A percentile compares a stretch with the other conserved stretches of the same genome.
Evolutionary conservation across 1,140 invertebrate genomes (phyloP).

Genomic region (Chymomyza costata): DNA sequence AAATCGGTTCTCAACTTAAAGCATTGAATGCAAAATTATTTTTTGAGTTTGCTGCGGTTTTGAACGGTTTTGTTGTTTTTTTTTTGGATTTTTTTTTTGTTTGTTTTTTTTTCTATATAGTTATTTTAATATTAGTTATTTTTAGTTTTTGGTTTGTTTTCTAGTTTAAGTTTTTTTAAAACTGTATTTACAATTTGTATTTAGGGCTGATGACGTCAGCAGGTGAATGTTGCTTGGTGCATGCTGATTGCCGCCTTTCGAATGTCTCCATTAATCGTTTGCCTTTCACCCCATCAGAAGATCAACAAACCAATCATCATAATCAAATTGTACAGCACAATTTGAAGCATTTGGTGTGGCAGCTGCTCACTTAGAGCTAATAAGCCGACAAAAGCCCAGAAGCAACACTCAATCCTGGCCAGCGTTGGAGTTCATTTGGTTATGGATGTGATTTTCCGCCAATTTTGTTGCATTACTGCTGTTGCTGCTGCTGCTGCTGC

Average conservation of each 20-base stretch:
- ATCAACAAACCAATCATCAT: conserved; percentile 7
- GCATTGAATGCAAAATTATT: conserved; percentile 36
- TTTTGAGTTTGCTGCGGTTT: neutral
- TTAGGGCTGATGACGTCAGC: conserved; percentile 32
- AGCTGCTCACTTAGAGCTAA: no score
- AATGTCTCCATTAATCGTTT: no score
- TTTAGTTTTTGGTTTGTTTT: conserved; percentile 26
- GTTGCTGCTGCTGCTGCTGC: conserved; percentile 46
- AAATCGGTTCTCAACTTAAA: conserved; percentile 22
- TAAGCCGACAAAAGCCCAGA: neutral
- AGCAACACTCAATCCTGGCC: neutral
- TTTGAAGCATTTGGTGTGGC: conserved; percentile 25
- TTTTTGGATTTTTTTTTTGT: conserved; percentile 18
- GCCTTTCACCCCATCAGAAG: conserved; percentile 30
- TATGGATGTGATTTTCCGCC: neutral
- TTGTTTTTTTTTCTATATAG: no score
- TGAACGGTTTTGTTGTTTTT: conserved; percentile 10
- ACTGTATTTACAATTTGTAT: conserved; percentile 71
- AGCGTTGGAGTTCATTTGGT: neutral
- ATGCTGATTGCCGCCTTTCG: neutral
- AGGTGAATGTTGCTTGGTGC: neutral
- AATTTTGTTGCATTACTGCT: conserved; percentile 33
- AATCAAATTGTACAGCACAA: no score
- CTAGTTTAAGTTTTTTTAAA: conserved; percentile 64
- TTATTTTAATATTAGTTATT: conserved; percentile 63